Conservation (phyloP, 2,888 invertebrate species). For the Vanessa cardui region DNA sequence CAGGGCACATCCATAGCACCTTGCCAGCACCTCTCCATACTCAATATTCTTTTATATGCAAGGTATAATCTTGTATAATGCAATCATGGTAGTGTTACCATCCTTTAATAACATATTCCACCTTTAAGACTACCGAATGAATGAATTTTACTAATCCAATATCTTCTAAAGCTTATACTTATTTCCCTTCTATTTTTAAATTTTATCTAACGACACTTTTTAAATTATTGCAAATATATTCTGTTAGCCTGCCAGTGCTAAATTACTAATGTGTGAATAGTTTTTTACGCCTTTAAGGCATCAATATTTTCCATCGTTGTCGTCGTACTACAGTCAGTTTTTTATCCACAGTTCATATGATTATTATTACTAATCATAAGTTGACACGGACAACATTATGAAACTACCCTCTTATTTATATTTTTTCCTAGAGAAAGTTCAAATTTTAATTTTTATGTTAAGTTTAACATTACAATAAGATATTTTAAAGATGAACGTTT, state of each 20-base stretch:
- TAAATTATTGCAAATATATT: too few relatives aligned
- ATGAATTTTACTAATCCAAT: neutral
- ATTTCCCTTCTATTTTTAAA: too few relatives aligned
- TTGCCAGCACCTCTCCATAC: too few relatives aligned
- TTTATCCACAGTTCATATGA: slow-evolving; percentile 4
- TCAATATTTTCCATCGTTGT: slow-evolving; percentile 1
- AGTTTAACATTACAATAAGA: too few relatives aligned
- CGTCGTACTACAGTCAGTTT: neutral
- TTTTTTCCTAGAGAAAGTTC: neutral
- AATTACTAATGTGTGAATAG: neutral
- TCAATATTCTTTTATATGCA: too few relatives aligned
- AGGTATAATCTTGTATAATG: too few relatives aligned
- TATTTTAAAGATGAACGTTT: too few relatives aligned
- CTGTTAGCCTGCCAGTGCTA: too few relatives aligned
- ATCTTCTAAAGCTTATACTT: too few relatives aligned
- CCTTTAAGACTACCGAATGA: neutral
- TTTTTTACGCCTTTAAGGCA: neutral
- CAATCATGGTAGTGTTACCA: too few relatives aligned
- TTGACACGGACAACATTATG: neutral
- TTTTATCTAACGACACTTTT: too few relatives aligned
- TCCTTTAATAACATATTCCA: neutral
- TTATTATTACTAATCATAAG: neutral
- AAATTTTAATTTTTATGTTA: neutral
- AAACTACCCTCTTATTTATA: neutral
- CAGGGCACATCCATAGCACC: too few relatives aligned